Evolutionary conservation across 2,888 invertebrate species (phyloP), one percentile per base, ranked within the genome.

Genomic region (Xestoiulus laeticollis): DNA sequence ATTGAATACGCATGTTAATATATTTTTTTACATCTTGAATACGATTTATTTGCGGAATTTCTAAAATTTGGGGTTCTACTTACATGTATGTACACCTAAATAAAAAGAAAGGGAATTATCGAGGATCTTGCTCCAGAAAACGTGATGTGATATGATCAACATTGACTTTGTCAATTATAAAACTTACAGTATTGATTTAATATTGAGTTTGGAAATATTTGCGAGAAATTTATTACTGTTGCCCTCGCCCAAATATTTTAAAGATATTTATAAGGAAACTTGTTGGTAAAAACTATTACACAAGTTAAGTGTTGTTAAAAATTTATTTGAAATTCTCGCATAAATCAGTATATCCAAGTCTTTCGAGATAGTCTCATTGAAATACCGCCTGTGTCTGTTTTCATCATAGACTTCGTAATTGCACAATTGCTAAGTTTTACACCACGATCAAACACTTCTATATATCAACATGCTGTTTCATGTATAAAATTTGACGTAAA

Each of bases 391-490:
- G 22, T 59, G 59, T 59, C n/a, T 16, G 59, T 59, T 59, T 22
- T 59, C 59, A 59, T 59, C 26, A 26, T 26, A 26, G 8, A 12
- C 38, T 38, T 38, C 38, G 38, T 38, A 38, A 68, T 68, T 68
- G 22, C 68, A 68, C 68, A 26, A 68, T 26, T 12, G 68, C 26
- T 68, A 68, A 22, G 22, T 68, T 68, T 68, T 68, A 68, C 22
- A 68, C 68, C 22, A 22, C 22, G 8, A 26, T 12, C 22, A 68
- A 68, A 68, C 59, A 59, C 22, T 68, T 10, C 68, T n/a, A 3
- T 68, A 68, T 68, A 68, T 68, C 68, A 68, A 68, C 68, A 68
- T 10, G 68, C 26, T 68, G 68, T 68, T 68, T 68, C 68, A 68
- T 68, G 68, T 68, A 68, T 26, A 68, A 68, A 26, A 26, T 48